Evolutionary conservation across 2,888 invertebrate species (phyloP).

Genomic region (Ethmia dodecea): DNA sequence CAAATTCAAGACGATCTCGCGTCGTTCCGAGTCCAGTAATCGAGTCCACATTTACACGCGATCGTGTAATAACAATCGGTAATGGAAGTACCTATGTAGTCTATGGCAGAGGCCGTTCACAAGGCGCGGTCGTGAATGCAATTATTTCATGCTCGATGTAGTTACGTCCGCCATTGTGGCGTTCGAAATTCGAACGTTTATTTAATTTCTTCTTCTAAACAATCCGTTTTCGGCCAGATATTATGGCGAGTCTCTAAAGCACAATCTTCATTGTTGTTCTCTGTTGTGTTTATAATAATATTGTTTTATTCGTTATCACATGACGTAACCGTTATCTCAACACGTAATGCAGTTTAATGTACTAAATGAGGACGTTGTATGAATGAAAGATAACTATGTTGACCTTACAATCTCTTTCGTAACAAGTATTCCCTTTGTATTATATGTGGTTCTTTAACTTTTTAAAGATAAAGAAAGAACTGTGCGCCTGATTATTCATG

Average conservation of each 20-base stretch:
- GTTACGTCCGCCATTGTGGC: constrained; percentile 54
- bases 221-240: background rate
- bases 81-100: constrained; percentile 43
- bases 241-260: background rate
- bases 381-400: constrained; percentile 43
- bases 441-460: too few species aligned
- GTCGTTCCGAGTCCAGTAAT: constrained; percentile 29
- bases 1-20: constrained; percentile 53
- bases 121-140: constrained; percentile 65
- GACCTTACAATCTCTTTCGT: constrained; percentile 24
- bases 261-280: constrained; percentile 10
- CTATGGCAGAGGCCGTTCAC: constrained; percentile 46
- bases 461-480: too few species aligned
- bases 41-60: constrained; percentile 41
- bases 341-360: constrained; percentile 23
- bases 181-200: constrained; percentile 1
- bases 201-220: constrained; percentile 1
- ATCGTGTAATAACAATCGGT: constrained; percentile 53
- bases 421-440: too few species aligned
- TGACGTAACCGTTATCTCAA: constrained; percentile 26
- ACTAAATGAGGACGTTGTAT: constrained; percentile 28
- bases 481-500: too few species aligned
- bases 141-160: constrained; percentile 63
- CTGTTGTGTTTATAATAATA: constrained; percentile 1
- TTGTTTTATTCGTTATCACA: constrained; percentile 19